phyloP scores from a whole-genome alignment of 2,888 invertebrate species.

The Nymphalis c-album region DNA sequence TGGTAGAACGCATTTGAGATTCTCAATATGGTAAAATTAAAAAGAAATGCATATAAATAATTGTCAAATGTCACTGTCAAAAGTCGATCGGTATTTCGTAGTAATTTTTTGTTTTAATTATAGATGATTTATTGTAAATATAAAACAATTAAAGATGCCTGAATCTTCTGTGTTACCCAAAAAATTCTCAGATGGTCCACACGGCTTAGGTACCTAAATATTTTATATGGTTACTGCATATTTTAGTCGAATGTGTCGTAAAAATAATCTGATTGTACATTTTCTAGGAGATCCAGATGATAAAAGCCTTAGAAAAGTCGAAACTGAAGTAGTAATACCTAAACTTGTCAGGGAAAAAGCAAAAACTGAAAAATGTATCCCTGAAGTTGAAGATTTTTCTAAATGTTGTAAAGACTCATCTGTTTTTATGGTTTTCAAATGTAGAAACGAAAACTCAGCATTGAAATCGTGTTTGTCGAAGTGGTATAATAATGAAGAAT shows the following conservation, averaged over 20 bases:
- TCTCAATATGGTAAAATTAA: too few relatives aligned
- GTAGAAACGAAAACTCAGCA: conserved; percentile 85
- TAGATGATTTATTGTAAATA: conserved; percentile 4
- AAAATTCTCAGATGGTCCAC: conserved; percentile 77
- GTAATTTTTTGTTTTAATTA: background rate
- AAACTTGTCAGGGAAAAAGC: conserved; percentile 93
- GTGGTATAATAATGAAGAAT: conserved; percentile 90
- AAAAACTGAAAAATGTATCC: conserved; percentile 87
- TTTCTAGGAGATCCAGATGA: conserved; percentile 92
- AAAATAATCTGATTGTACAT: background rate
- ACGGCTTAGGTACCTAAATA: conserved; percentile 79
- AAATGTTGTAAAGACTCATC: conserved; percentile 87
- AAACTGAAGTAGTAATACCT: conserved; percentile 92
- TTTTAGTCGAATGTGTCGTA: background rate
- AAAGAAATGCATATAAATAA: background rate
- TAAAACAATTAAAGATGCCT: conserved; percentile 30
- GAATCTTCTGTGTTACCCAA: conserved; percentile 64
- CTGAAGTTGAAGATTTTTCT: conserved; percentile 86
- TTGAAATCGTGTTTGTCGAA: conserved; percentile 86
- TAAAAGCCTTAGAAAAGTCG: conserved; percentile 90
- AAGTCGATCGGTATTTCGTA: background rate
- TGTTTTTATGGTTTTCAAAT: conserved; percentile 87
- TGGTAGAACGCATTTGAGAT: too few relatives aligned
- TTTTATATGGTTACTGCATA: background rate
- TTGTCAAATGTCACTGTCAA: conserved; percentile 10